phyloP scores from a whole-genome alignment of 2,888 invertebrate species.

The Phrixothrix hirtus region DNA sequence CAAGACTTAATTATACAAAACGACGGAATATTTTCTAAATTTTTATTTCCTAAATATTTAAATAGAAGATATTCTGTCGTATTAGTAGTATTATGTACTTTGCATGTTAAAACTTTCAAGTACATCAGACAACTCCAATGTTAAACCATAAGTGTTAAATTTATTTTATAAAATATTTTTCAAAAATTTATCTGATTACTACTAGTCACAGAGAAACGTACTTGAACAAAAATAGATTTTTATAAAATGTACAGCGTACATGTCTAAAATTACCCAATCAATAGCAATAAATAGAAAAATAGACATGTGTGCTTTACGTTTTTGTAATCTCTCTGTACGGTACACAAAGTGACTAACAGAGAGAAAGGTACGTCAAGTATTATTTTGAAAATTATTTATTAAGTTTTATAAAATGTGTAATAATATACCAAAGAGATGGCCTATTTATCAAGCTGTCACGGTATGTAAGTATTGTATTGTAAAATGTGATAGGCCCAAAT shows the following conservation, averaged over 20 bases:
- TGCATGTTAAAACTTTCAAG: background rate
- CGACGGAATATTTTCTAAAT: background rate
- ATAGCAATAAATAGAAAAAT: background rate
- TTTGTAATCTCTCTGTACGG: slow-evolving; percentile 7
- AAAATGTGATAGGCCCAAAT: slow-evolving; percentile 58
- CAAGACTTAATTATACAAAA: slow-evolving; percentile 26
- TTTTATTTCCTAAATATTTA: too few relatives aligned
- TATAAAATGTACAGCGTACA: background rate
- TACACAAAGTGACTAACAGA: slow-evolving; percentile 37
- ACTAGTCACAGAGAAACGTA: slow-evolving; percentile 53
- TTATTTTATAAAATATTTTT: slow-evolving; percentile 22
- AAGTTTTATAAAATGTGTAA: slow-evolving; percentile 55
- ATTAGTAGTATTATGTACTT: slow-evolving; percentile 4
- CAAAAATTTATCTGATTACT: slow-evolving; percentile 43
- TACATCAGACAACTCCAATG: slow-evolving; percentile 13
- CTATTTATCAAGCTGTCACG: slow-evolving; percentile 52
- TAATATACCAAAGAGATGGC: slow-evolving; percentile 57
- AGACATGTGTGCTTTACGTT: slow-evolving; percentile 16
- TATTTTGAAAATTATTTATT: slow-evolving; percentile 47
- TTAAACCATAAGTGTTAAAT: slow-evolving; percentile 4
- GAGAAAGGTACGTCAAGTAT: slow-evolving; percentile 37
- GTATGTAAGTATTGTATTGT: slow-evolving; percentile 56
- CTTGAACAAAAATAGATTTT: slow-evolving; percentile 36
- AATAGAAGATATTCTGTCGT: background rate
- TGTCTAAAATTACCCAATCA: background rate